Percentiles rank a stretch among this genome's conserved stretches.
Conservation (phyloP, 2,888 invertebrate species). For the Dasypolia templi region DNA sequence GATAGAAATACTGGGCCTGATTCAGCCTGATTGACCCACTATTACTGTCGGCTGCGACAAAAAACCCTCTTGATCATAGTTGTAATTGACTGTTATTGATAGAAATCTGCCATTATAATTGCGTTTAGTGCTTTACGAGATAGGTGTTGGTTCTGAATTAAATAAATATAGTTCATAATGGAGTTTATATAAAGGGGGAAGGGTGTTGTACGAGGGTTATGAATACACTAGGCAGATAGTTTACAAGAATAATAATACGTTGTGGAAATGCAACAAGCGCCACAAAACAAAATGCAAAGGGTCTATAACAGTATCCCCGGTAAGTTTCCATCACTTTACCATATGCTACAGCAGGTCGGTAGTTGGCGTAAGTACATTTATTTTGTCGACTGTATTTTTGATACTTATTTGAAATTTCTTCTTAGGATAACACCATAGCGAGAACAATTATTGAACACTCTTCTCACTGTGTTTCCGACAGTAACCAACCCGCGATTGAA, state of each 20-base stretch:
- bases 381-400: conserved; percentile 12
- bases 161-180: too few relatives aligned
- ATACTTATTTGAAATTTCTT: conserved; percentile 23
- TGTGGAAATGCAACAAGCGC: conserved; percentile 21
- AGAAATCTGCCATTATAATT: too few relatives aligned
- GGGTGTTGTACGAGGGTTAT: too few relatives aligned
- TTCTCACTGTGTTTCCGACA: conserved; percentile 5
- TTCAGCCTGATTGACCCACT: conserved; percentile 9
- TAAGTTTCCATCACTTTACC: conserved; percentile 9
- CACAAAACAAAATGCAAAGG: conserved; percentile 2
- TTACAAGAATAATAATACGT: too few relatives aligned
- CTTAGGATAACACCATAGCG: conserved; percentile 26
- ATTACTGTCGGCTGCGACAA: too few relatives aligned
- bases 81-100: too few relatives aligned
- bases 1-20: conserved; percentile 11
- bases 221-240: too few relatives aligned
- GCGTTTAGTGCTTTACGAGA: too few relatives aligned
- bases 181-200: too few relatives aligned
- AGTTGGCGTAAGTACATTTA: conserved; percentile 9
- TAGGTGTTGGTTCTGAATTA: too few relatives aligned
- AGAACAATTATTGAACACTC: conserved; percentile 15
- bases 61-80: too few relatives aligned
- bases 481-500: conserved; percentile 11
- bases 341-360: conserved; percentile 4
- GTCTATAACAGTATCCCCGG: background rate